These are phyloP conservation scores for Elgonia sp. DNA, from an alignment of 2,888 invertebrate species.

Conservation along the genomic window DNA sequence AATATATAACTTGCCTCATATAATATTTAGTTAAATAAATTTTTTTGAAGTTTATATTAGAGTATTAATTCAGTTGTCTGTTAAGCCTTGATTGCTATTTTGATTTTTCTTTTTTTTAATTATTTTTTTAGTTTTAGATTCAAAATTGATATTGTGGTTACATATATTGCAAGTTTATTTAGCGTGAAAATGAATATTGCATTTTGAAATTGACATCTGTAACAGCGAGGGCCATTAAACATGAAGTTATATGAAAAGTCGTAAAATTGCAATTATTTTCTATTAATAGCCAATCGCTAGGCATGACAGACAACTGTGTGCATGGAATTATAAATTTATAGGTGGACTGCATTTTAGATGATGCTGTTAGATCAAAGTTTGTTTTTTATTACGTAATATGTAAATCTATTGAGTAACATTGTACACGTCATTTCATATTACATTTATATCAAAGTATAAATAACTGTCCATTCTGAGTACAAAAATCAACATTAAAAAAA, in stretches of 20 bases:
- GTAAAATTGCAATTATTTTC: constrained; percentile 12
- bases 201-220: background rate
- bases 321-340: background rate
- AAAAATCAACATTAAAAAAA: too few relatives aligned
- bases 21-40: too few relatives aligned
- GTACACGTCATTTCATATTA: too few relatives aligned
- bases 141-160: background rate
- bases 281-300: constrained; percentile 10
- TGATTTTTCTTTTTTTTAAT: too few relatives aligned
- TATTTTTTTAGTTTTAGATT: background rate
- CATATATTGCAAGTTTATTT: background rate
- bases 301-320: background rate
- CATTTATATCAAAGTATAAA: too few relatives aligned
- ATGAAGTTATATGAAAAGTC: background rate
- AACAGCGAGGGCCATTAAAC: constrained; percentile 5
- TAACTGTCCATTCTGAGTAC: too few relatives aligned
- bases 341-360: background rate
- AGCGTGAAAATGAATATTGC: background rate
- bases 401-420: too few relatives aligned
- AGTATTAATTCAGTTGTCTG: too few relatives aligned
- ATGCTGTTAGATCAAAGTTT: background rate
- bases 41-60: too few relatives aligned
- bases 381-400: too few relatives aligned
- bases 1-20: too few relatives aligned
- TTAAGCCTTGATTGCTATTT: too few relatives aligned